Percentiles rank a stretch among this genome's conserved stretches.
phyloP scores from a whole-genome alignment of 2,888 invertebrate genomes.

The Hartigia nigra region DNA sequence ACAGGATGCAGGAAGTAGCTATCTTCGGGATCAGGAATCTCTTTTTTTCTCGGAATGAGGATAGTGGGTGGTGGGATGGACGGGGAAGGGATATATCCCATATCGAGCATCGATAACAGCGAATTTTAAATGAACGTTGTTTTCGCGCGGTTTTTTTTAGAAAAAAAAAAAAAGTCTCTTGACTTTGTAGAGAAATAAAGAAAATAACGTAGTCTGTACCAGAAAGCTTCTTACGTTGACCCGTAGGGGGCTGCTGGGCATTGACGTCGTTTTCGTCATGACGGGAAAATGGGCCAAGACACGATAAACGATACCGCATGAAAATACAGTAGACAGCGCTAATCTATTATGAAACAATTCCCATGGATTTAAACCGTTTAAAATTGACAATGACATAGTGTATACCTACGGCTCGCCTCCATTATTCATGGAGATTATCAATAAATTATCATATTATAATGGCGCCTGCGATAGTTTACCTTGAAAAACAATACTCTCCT shows the following conservation, averaged over 20 bases:
- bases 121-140: not conserved
- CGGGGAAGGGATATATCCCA: too few species aligned
- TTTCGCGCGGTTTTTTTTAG: not conserved
- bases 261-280: conserved; percentile 12
- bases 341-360: conserved; percentile 58
- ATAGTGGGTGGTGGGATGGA: too few species aligned
- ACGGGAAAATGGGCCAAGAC: conserved; percentile 18
- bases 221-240: not conserved
- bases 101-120: not conserved
- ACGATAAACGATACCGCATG: conserved; percentile 7
- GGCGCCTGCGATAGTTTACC: conserved; percentile 47
- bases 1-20: conserved; percentile 15
- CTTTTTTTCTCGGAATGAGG: conserved; percentile 19
- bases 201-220: not conserved
- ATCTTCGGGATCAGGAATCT: conserved; percentile 21
- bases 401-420: conserved; percentile 44
- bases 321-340: conserved; percentile 31
- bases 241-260: not conserved
- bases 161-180: not conserved
- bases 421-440: conserved; percentile 62
- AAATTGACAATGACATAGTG: conserved; percentile 59
- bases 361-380: conserved; percentile 44
- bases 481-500: conserved; percentile 34
- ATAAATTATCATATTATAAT: conserved; percentile 61
- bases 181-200: not conserved